These are phyloP conservation scores for Cheilosia vernalis DNA, from an alignment of 2,888 invertebrate genomes.

Conservation along the genomic window DNA sequence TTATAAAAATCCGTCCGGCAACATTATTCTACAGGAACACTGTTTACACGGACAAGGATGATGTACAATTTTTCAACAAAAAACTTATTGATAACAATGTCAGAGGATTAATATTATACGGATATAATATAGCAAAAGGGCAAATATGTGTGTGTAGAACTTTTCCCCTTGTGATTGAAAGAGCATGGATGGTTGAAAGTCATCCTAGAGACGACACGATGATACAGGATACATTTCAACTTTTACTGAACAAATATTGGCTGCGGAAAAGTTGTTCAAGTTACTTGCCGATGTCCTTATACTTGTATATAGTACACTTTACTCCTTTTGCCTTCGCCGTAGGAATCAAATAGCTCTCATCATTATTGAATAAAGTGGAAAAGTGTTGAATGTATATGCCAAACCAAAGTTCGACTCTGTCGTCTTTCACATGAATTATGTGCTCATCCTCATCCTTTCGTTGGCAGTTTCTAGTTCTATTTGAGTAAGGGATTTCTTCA, in stretches of 20 bases:
- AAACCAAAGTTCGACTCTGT: constrained; percentile 32
- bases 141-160: constrained; percentile 56
- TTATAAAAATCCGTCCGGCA: background rate
- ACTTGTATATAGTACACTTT: background rate
- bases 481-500: constrained; percentile 47
- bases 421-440: background rate
- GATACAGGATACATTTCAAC: constrained; percentile 45
- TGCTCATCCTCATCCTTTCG: background rate
- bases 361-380: constrained; percentile 65
- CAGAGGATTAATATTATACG: constrained; percentile 68
- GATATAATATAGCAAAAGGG: constrained; percentile 43
- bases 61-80: constrained; percentile 58
- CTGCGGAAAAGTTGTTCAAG: constrained; percentile 55
- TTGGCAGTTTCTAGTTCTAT: constrained; percentile 43
- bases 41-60: constrained; percentile 57
- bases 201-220: constrained; percentile 57
- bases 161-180: constrained; percentile 12
- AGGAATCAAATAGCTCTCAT: constrained; percentile 23
- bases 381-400: constrained; percentile 53
- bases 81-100: constrained; percentile 75
- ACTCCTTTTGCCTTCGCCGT: constrained; percentile 22
- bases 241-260: constrained; percentile 70
- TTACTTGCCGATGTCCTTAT: constrained; percentile 26
- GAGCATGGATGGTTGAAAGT: constrained; percentile 35
- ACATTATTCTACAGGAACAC: constrained; percentile 13